Base-by-base conservation (phyloP, 1,140 invertebrate species). In the Pseudomyrmex pallidus region DNA sequence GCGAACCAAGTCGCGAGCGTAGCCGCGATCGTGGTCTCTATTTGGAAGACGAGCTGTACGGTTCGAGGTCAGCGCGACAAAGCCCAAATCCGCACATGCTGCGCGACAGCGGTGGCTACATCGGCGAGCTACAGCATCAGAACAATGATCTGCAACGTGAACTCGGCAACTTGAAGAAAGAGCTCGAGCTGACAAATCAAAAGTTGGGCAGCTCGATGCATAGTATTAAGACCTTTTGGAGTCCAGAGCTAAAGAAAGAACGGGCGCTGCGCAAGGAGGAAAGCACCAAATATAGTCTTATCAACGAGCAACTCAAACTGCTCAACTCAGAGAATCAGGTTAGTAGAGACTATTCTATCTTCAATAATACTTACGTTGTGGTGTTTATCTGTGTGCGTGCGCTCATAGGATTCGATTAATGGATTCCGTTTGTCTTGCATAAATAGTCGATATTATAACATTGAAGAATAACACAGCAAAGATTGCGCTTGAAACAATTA, bases 181-280 rank as follows among this genome's bases (percentile, higher is more conserved):
- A 99, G 92, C 96, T 99, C 87, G 98, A 99, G 94, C 95, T 99
- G 85, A 99, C 98, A 80, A 99, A 99, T 94, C 98, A 99, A 94
- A 99, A 99, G 94, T 95, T 99, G 84, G 98, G 98, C 91, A 99
- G 99, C 91, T 98, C 98, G 90, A 99, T 99, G 99, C 99, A 99
- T 94, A 99, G 98, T 94, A 99, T 99, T 92, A 99, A 99, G 95
- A 99, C 99, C 12, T 99, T 99, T 95, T 99, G 99, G 99, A 99
- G 98, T 93, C 99, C 99, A 0, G 99, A 99, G 94, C 95, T 99
- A 90, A 99, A 99, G 94, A 99, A 99, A 95, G 99, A 99, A 94
- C 95, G 99, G 80, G 98, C 98, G 13, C 92, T 99, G 64, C 95
- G 99, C 72, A 99, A 99, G 94, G 99, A 99, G 94, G 99, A 99